These are phyloP conservation scores for Epizoanthus scotinus DNA, from an alignment of 92 coral and sea anemone genomes.

Conservation along the genomic window DNA sequence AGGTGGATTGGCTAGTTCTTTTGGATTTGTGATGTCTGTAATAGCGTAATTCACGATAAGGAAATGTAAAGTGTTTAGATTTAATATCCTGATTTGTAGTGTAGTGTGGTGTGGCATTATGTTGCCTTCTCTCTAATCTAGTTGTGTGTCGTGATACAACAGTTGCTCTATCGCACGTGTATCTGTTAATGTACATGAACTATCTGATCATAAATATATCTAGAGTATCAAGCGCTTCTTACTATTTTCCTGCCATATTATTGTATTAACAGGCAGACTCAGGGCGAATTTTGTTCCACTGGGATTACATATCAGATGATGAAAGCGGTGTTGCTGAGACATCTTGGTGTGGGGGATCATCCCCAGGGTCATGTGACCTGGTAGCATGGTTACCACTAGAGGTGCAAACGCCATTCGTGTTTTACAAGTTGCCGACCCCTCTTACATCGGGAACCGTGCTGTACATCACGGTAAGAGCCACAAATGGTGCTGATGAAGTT, in stretches of 20 bases:
- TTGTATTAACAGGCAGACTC: conserved; percentile 22
- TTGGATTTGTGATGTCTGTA: no score
- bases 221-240: not conserved
- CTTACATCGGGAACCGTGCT: conserved; percentile 66
- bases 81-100: no score
- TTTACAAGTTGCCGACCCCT: conserved; percentile 47
- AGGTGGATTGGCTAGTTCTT: no score
- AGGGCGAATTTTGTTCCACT: conserved; percentile 43
- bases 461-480: conserved; percentile 51
- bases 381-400: conserved; percentile 46
- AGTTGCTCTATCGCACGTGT: no score
- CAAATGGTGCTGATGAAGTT: conserved; percentile 72
- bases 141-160: no score
- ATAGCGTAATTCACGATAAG: no score
- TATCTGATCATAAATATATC: not conserved
- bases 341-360: conserved; percentile 68
- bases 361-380: conserved; percentile 45
- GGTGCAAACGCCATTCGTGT: conserved; percentile 21
- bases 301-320: conserved; percentile 59
- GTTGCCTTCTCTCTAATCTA: no score
- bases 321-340: conserved; percentile 67
- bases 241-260: not conserved
- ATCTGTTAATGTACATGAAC: no score
- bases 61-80: no score
- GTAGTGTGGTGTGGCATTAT: no score